phyloP scores from a whole-genome alignment of 2,888 invertebrate genomes.

The Nemotelus nigrinus region DNA sequence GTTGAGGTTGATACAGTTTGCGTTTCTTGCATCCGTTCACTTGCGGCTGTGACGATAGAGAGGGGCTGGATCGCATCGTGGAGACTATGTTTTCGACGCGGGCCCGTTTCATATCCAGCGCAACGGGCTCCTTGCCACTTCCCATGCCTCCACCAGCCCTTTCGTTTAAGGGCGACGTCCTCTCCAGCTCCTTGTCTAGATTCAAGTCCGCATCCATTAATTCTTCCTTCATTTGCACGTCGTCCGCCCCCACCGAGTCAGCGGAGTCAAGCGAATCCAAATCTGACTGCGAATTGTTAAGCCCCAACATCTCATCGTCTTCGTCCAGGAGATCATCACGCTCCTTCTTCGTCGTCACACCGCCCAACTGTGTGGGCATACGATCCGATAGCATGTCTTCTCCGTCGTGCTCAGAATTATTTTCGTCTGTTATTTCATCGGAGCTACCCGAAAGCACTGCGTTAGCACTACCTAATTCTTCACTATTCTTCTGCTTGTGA shows the following conservation, averaged over 20 bases:
- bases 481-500: conserved; percentile 25
- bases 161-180: conserved; percentile 57
- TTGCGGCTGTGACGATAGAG: conserved; percentile 73
- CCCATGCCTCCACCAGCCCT: conserved; percentile 47
- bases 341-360: conserved; percentile 59
- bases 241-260: conserved; percentile 65
- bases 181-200: conserved; percentile 66
- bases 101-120: conserved; percentile 88
- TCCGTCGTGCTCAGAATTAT: conserved; percentile 52
- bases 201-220: conserved; percentile 71
- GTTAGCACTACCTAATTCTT: conserved; percentile 19
- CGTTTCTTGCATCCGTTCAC: conserved; percentile 92
- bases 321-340: conserved; percentile 62
- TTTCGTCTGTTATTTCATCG: conserved; percentile 53
- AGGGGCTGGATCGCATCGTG: conserved; percentile 89
- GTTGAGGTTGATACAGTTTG: conserved; percentile 94
- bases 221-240: conserved; percentile 74
- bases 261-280: conserved; percentile 70
- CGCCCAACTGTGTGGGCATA: conserved; percentile 29
- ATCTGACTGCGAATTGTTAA: conserved; percentile 62
- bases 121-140: conserved; percentile 67
- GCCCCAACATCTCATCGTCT: conserved; percentile 62
- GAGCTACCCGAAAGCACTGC: conserved; percentile 55
- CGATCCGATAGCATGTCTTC: conserved; percentile 43
- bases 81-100: conserved; percentile 96